These are phyloP conservation scores for Aspidiotus destructor DNA, from an alignment of 2,888 invertebrate genomes.

Conservation along the genomic window DNA sequence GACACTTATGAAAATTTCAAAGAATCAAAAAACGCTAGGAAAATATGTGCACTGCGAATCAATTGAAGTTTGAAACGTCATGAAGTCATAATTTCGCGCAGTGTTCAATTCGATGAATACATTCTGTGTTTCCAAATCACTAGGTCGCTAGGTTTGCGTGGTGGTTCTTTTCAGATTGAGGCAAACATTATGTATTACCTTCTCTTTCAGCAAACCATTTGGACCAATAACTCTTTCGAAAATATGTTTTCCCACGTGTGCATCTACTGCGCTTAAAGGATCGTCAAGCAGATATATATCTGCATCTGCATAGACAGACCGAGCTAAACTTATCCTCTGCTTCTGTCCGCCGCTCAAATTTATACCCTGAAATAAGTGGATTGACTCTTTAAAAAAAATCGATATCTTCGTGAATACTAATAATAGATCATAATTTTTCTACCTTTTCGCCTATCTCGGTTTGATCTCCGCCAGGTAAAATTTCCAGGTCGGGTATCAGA, in stretches of 20 bases:
- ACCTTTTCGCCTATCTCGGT: constrained; percentile 96
- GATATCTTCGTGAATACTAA: neutral
- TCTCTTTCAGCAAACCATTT: constrained; percentile 41
- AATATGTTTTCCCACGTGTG: constrained; percentile 56
- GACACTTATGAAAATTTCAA: too few relatives aligned
- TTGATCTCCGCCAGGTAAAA: constrained; percentile 85
- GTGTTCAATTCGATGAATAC: too few relatives aligned
- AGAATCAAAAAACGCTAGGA: too few relatives aligned
- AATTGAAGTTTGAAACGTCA: too few relatives aligned
- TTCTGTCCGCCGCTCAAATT: constrained; percentile 84
- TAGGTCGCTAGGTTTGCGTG: too few relatives aligned
- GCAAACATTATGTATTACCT: constrained; percentile 38
- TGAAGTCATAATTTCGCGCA: too few relatives aligned
- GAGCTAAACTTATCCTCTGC: constrained; percentile 79
- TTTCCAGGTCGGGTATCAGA: constrained; percentile 79
- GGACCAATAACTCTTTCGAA: constrained; percentile 54
- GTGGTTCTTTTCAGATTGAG: too few relatives aligned
- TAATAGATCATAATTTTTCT: neutral
- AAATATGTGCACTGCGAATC: too few relatives aligned
- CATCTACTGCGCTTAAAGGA: constrained; percentile 63
- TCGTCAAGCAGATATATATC: constrained; percentile 92
- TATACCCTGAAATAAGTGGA: constrained; percentile 50
- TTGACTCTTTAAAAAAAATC: neutral
- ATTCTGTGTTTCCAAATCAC: too few relatives aligned
- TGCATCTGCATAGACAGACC: constrained; percentile 79